Evolutionary conservation across 2,888 invertebrate genomes (phyloP).

Genomic region (Melanophora roralis): DNA sequence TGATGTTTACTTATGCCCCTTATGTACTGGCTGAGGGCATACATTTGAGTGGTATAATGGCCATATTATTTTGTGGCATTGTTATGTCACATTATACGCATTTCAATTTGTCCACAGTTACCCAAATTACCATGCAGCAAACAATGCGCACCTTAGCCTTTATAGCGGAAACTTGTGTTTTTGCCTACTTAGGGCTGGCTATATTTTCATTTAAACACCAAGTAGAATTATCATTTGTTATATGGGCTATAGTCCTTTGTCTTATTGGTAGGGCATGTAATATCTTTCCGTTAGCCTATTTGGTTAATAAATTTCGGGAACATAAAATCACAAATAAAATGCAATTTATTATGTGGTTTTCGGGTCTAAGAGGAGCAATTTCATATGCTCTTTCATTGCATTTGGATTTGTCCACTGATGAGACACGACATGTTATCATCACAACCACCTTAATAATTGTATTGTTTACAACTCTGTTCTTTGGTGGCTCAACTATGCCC

Average conservation of each 20-base stretch:
- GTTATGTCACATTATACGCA: constrained; percentile 99
- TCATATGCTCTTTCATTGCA: constrained; percentile 98
- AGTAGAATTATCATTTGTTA: constrained; percentile 92
- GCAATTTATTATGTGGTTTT: constrained; percentile 99
- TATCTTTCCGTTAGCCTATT: constrained; percentile 94
- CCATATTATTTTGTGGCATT: constrained; percentile 98
- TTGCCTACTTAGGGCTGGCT: constrained; percentile 90
- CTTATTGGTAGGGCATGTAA: constrained; percentile 96
- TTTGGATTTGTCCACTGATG: constrained; percentile 91
- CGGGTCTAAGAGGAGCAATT: constrained; percentile 96
- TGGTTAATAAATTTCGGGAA: constrained; percentile 97
- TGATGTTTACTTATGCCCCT: constrained; percentile 98
- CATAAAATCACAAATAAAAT: constrained; percentile 98
- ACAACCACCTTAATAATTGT: constrained; percentile 99
- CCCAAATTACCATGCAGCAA: constrained; percentile 99
- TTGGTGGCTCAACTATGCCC: constrained; percentile 99
- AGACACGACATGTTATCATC: constrained; percentile 96
- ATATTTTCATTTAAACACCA: constrained; percentile 94
- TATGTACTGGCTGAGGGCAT: constrained; percentile 98
- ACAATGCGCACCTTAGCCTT: constrained; percentile 97
- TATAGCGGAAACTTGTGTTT: constrained; percentile 98
- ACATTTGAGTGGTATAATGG: constrained; percentile 98
- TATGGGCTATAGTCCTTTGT: constrained; percentile 96
- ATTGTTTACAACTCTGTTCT: constrained; percentile 94
- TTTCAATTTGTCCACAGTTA: constrained; percentile 97